Base-by-base conservation (phyloP, 2,888 invertebrate species). In the Portevinia maculata region DNA sequence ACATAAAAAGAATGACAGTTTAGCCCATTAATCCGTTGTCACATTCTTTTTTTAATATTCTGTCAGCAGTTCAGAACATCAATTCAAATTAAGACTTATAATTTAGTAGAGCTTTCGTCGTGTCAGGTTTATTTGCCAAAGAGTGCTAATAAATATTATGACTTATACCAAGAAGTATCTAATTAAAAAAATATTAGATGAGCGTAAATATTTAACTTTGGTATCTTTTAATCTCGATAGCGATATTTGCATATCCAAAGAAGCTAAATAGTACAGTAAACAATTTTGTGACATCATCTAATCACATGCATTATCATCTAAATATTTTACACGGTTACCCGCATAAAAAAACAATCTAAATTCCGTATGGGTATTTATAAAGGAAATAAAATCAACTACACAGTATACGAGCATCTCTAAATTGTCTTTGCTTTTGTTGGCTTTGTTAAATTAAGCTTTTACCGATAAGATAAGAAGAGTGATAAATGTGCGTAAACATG, bases 21-120 rank as follows among this genome's bases (percentile, higher is more conserved):
- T 41, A 65, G 34, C 30, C 65, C 44, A 53, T 53, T 67, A 53
- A 53, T 67, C 53, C 65, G n/a, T 41, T 24, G 41, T 21, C 53
- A 53, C 19, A 21, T 8, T 1, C 6, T 32, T 21, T 44, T 32
- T 21, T 44, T 24, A 32, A 21, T 11, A 44, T 8, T 11, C 41
- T 21, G 53, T 30, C 21, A 53, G 53, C 7, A n/a, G 7, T 11
- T 1, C 21, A n/a, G 24, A 48, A 7, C 28, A 6, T 7, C 24
- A 19, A 21, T 50, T 17, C 9, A 53, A 41, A 19, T 30, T 15
- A 53, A 41, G 53, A 67, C 24, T 67, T 15, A 41, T 5, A n/a
- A n/a, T n/a, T n/a, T n/a, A n/a, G n/a, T 2, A 6, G 7, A 44
- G 7, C 32, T 15, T 34, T 41, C 19, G 0, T 44, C 13, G 0